Evolutionary conservation across 2,888 invertebrate species (phyloP).

Genomic region (Parnassius smintheus): DNA sequence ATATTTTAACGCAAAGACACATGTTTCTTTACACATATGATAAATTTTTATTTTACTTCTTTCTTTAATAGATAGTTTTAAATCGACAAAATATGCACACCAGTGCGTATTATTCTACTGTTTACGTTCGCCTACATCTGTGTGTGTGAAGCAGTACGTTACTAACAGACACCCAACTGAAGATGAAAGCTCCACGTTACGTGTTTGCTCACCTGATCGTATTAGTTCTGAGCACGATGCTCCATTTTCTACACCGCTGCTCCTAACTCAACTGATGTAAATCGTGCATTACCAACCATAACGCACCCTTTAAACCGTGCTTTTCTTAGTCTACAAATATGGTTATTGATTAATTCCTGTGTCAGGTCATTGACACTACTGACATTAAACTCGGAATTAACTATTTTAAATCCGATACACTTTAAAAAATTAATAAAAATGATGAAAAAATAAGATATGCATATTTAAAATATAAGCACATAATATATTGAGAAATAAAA

Average conservation of each 20-base stretch:
- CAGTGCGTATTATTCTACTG: slow-evolving; percentile 18
- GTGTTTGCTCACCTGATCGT: slow-evolving; percentile 78
- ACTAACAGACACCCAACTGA: slow-evolving; percentile 65
- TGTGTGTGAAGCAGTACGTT: slow-evolving; percentile 34
- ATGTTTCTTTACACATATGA: not conserved
- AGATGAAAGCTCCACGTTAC: slow-evolving; percentile 75
- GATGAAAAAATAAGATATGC: no score
- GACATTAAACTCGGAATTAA: no score
- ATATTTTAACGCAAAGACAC: no score
- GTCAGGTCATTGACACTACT: slow-evolving; percentile 26
- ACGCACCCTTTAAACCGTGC: slow-evolving; percentile 65
- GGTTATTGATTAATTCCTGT: slow-evolving; percentile 43
- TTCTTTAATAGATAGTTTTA: slow-evolving; percentile 5
- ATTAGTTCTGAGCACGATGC: slow-evolving; percentile 74
- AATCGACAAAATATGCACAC: slow-evolving; percentile 14
- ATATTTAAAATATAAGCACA: no score
- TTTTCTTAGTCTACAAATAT: slow-evolving; percentile 47
- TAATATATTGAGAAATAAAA: no score
- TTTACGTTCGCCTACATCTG: slow-evolving; percentile 32
- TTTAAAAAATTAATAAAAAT: no score
- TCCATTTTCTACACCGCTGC: slow-evolving; percentile 73
- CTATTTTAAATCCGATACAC: no score
- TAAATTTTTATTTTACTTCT: not conserved
- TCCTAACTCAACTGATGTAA: slow-evolving; percentile 68
- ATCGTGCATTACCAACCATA: slow-evolving; percentile 61